These are phyloP conservation scores for Phoronis australis DNA, from an alignment of 2,888 invertebrate genomes.

Conservation along the genomic window DNA sequence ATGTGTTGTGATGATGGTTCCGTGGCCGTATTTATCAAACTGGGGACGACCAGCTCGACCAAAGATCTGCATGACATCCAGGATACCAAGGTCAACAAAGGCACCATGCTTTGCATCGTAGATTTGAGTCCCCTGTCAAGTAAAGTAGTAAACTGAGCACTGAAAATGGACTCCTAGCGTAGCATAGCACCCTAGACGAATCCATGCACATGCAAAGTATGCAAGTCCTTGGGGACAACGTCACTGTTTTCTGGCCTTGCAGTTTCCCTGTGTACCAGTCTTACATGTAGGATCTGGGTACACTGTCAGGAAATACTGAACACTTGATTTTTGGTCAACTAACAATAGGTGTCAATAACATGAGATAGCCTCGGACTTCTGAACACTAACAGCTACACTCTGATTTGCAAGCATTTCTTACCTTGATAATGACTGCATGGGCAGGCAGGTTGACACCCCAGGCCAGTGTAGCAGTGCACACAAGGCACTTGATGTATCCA, in stretches of 20 bases:
- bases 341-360: too few relatives aligned
- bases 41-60: conserved; percentile 98
- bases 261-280: too few relatives aligned
- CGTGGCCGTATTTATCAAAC: conserved; percentile 86
- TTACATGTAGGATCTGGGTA: too few relatives aligned
- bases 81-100: conserved; percentile 89
- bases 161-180: background rate
- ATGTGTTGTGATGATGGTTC: conserved; percentile 89
- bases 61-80: conserved; percentile 88
- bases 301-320: too few relatives aligned
- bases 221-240: too few relatives aligned
- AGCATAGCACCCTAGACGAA: too few relatives aligned
- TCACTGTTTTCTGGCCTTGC: too few relatives aligned
- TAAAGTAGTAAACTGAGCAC: conserved; percentile 10
- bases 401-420: too few relatives aligned
- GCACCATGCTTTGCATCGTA: conserved; percentile 93
- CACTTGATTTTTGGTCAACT: too few relatives aligned
- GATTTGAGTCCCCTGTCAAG: conserved; percentile 81
- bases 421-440: conserved; percentile 92
- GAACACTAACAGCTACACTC: too few relatives aligned
- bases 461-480: conserved; percentile 95
- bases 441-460: conserved; percentile 99
- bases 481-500: conserved; percentile 79
- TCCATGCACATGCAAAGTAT: too few relatives aligned
- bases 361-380: too few relatives aligned